Base-by-base conservation (phyloP, 23 tunicate genomes). In the Trididemnum miniatum region DNA sequence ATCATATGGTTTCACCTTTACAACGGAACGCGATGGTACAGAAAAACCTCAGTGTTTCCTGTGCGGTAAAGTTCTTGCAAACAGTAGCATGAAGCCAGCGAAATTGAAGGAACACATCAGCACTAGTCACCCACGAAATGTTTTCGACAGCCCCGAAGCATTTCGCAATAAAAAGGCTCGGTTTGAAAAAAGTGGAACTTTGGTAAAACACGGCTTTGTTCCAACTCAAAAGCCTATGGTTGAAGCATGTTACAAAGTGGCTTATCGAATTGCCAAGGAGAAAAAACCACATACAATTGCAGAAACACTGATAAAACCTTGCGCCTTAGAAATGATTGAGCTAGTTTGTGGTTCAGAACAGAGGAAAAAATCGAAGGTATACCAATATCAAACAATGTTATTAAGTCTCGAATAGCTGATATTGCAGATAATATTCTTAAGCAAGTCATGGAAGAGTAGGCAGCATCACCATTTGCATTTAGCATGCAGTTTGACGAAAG, bases 401-500 rank as follows among this genome's bases (percentile, higher is more conserved):
- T 85, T 38, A 77, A 59, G 20, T 24, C 31, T 0, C 15, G 89
- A 77, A 85, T 85, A 62, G 73, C 57, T 60, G 82, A 84, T 32
- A 84, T 84, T 51, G 18, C 35, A 31, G 77, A 77, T 1, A 35
- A 85, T 35, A 65, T 85, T 38, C 62, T 85, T 33, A 81, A 20
- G 1, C 89, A 85, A 77, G 76, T 85, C 2, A 35, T 85, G 65
- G 63, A 49, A 77, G 89, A 85, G 7, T 63, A 34, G 76, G 24
- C 37, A 51, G 12, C 83, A 25, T 29, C 74, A 26, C 84, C 89
- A 2, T 31, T 30, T n/a, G 24, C 35, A 78, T 79, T 85, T 34
- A 60, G 76, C 76, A 27, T 85, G 63, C 89, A 85, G 34, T 76
- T 85, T 78, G 84, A 78, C 29, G 89, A 85, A 59, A 60, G 51